Base-by-base conservation (phyloP, 2,113 vertebrate genomes). In the Microcebus ravelobensis region DNA sequence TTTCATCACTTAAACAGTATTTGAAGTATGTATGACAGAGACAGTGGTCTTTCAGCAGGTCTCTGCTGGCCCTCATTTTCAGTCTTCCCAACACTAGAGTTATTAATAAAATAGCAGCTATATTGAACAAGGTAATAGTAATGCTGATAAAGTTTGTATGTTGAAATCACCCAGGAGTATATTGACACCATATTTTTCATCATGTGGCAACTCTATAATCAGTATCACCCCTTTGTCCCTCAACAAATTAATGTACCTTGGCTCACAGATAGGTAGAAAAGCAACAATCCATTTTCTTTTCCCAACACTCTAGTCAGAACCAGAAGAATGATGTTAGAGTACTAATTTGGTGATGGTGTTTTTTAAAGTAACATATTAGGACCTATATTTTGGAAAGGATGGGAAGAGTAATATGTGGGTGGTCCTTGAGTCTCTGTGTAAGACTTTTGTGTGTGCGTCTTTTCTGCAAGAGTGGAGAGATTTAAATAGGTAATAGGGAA, bases 401-500 rank as follows among this genome's bases (percentile, higher is more conserved):
- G 79, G 85, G 83, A 82, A 97, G 95, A 96, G 91, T 97, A 81
- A 94, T 96, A 55, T 79, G 57, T 96, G 95, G 94, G 80, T 96
- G 94, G 77, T 94, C 74, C 92, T 97, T 21, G 0, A 96, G 76
- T 90, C 92, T 98, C 95, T 97, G 84, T 90, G 55, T 96, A 59
- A 97, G 73, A 23, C 95, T 93, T 92, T 93, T 97, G 95, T 92
- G 20, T 95, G 63, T 97, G 94, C 96, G 63, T 98, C 91, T 96
- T 96, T 97, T 94, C 91, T 90, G 67, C 68, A 98, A 96, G 82
- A 98, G 95, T 91, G 83, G 94, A 98, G 98, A 91, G 93, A 96
- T 98, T 97, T 98, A 96, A 98, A 97, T 96, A 94, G 97, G 96
- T 97, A 98, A 95, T 93, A 94, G 94, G 91, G 94, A 94, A 95